A percentile compares a stretch with the other conserved stretches of the same genome.
These are phyloP conservation scores for Acronicta leporina DNA, from an alignment of 2,888 invertebrate species.

Conservation along the genomic window DNA sequence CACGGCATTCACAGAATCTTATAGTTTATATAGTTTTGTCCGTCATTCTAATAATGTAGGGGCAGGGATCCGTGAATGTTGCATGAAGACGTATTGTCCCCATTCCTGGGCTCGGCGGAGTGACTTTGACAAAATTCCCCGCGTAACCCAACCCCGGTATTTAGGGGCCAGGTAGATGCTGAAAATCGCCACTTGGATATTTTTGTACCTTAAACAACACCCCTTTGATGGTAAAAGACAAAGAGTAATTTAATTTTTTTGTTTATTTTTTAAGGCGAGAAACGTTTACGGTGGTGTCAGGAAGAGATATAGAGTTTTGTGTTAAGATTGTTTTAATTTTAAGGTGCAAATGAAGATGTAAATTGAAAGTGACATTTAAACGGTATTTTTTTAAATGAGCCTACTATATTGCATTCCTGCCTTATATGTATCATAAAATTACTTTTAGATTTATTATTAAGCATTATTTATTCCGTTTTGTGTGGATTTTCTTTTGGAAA, in stretches of 20 bases:
- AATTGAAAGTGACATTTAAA: neutral
- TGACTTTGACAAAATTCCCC: constrained; percentile 82
- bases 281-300: constrained; percentile 33
- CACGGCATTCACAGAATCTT: constrained; percentile 62
- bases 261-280: constrained; percentile 35
- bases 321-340: constrained; percentile 13
- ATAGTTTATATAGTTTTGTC: constrained; percentile 73
- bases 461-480: too few species aligned
- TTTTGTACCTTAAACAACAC: constrained; percentile 43
- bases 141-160: constrained; percentile 47
- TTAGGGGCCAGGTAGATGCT: constrained; percentile 49
- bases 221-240: constrained; percentile 49
- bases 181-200: constrained; percentile 53
- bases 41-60: constrained; percentile 74
- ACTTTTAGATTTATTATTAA: too few species aligned
- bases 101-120: constrained; percentile 68
- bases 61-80: constrained; percentile 76
- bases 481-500: too few species aligned
- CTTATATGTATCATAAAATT: too few species aligned
- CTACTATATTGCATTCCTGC: too few species aligned
- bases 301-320: constrained; percentile 12
- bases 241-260: constrained; percentile 44
- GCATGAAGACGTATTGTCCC: constrained; percentile 80
- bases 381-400: too few species aligned
- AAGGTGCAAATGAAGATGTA: constrained; percentile 1